phyloP scores from a whole-genome alignment of 2,113 vertebrate species.

The Psophia crepitans region DNA sequence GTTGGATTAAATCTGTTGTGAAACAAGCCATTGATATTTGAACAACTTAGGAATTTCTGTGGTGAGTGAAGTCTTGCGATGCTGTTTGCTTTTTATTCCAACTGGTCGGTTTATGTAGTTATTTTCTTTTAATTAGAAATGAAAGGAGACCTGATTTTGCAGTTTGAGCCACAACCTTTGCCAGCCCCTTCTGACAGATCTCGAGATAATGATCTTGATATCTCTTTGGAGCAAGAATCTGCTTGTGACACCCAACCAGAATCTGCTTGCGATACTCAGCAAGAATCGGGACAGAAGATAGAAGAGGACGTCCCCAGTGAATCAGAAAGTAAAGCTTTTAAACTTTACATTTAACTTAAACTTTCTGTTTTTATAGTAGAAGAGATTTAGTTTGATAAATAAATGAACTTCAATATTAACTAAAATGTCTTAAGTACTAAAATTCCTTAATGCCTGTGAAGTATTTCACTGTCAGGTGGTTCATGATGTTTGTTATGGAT shows the following conservation, averaged over 20 bases:
- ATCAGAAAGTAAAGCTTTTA: constrained; percentile 46
- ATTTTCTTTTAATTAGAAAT: constrained; percentile 74
- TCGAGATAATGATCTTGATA: constrained; percentile 85
- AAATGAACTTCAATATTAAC: neutral
- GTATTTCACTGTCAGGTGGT: neutral
- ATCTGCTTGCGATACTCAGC: neutral
- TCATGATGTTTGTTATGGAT: neutral
- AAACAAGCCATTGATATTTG: neutral
- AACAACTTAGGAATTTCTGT: neutral
- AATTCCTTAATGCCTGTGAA: neutral
- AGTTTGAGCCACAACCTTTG: constrained; percentile 87
- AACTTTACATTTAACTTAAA: neutral
- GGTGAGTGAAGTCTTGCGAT: neutral
- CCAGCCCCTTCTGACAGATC: constrained; percentile 71
- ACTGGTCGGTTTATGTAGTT: neutral
- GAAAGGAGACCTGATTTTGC: constrained; percentile 83
- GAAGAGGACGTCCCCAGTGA: neutral
- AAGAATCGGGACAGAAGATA: neutral
- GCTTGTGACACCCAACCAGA: constrained; percentile 27
- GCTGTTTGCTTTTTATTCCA: constrained; percentile 1
- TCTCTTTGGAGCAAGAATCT: constrained; percentile 81
- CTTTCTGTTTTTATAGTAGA: neutral
- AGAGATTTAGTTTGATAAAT: neutral
- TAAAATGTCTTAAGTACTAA: neutral
- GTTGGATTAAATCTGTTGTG: neutral